Evolutionary conservation across 2,113 vertebrate species (phyloP), one percentile per base, ranked within the genome.

Genomic region (Myocastor coypus): DNA sequence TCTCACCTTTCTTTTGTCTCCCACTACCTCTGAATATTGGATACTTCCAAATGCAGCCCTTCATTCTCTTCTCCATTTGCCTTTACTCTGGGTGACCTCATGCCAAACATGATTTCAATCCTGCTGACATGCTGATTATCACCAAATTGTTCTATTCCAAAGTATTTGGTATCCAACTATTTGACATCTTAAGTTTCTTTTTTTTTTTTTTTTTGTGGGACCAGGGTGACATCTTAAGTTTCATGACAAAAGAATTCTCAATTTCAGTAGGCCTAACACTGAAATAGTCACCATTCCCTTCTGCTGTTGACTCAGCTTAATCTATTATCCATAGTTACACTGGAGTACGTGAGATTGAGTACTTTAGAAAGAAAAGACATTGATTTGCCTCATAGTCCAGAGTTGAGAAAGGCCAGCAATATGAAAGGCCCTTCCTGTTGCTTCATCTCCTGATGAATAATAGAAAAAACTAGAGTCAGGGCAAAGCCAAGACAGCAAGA

Each of bases 11-110:
- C 20, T 52, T 3, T 20, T 57, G 46, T 22, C 64, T 42, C 26
- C 28, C 30, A 75, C 7, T 30, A 4, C 61, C 30, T 92, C 59
- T 66, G 34, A 64, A 20, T 42, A 26, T 16, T 40, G 12, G 12
- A 55, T 32, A 0, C 10, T 61, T 50, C 2, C 10, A 1, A 32
- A 8, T 55, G 7, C 40, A 42, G 12, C n/a, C 30, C 4, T 1
- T 83, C 66, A 2, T 40, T n/a, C 28, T 73, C 4, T 71, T 77
- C 57, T 75, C 57, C 32, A 5, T 71, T 30, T 61, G n/a, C 6
- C 26, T 32, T 37, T 17, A 32, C 1, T 71, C 26, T 83, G 13
- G 5, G 7, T 83, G n/a, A 63, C 46, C 37, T 94, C 61, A 42
- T 42, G 2, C 50, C 57, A 69, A 77, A 20, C 17, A 19, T 52